phyloP scores from a whole-genome alignment of 2,113 vertebrate species.

The Xiphophorus hellerii region DNA sequence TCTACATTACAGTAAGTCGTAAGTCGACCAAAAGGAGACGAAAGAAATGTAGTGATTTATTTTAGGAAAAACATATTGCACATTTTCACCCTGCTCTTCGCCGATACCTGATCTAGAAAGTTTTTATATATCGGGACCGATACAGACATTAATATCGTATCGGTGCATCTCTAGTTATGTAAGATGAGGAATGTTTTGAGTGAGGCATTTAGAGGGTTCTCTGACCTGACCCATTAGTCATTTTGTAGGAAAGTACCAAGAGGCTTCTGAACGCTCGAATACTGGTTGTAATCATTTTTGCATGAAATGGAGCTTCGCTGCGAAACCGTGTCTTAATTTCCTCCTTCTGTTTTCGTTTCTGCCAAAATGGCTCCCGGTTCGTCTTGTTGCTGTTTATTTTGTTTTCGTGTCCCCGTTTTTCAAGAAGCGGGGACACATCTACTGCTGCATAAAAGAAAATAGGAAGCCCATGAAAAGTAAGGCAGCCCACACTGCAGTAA shows the following conservation, averaged over 20 bases:
- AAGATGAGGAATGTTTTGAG: background rate
- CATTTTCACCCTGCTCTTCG: background rate
- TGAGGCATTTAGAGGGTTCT: background rate
- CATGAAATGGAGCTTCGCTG: slow-evolving; percentile 1
- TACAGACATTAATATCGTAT: no score
- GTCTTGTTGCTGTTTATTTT: slow-evolving; percentile 22
- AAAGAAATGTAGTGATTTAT: background rate
- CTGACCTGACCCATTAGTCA: no score
- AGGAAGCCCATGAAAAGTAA: slow-evolving; percentile 27
- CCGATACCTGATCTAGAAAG: no score
- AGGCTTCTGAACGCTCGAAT: background rate
- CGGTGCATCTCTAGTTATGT: background rate
- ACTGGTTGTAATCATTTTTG: slow-evolving; percentile 14
- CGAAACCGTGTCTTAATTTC: background rate
- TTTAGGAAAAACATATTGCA: background rate
- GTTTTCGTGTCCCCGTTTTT: background rate
- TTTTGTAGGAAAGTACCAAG: background rate
- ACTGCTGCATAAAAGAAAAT: slow-evolving; percentile 16
- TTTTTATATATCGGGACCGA: no score
- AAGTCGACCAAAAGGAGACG: background rate
- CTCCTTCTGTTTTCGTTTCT: slow-evolving; percentile 23
- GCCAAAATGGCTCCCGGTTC: slow-evolving; percentile 3
- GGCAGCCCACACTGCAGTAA: slow-evolving; percentile 53
- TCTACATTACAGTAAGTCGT: background rate
- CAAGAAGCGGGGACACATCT: slow-evolving; percentile 14